phyloP scores from a whole-genome alignment of 2,113 vertebrate genomes.

The Onychostoma macrolepis region DNA sequence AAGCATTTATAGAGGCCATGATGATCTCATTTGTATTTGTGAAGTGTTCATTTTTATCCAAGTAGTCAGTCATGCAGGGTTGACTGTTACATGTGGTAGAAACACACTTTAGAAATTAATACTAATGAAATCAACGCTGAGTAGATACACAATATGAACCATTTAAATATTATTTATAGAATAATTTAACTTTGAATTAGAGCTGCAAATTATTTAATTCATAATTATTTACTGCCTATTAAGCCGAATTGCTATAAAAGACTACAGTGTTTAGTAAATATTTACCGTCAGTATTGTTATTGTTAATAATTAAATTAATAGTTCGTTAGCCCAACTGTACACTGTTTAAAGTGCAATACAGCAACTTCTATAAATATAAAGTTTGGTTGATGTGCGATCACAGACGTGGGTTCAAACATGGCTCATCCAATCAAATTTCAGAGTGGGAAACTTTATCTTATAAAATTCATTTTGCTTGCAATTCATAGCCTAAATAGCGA shows the following conservation, averaged over 20 bases:
- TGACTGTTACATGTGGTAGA: neutral
- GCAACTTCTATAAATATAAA: neutral
- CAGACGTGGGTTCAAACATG: neutral
- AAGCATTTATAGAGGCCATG: neutral
- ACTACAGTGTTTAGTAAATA: no score
- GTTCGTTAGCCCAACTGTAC: neutral
- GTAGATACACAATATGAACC: neutral
- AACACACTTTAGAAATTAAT: neutral
- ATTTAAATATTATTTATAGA: neutral
- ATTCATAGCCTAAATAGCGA: neutral
- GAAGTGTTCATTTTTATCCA: neutral
- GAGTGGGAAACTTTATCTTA: neutral
- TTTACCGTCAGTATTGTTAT: neutral
- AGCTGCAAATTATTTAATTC: neutral
- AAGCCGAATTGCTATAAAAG: no score
- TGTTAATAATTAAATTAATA: neutral
- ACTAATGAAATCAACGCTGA: neutral
- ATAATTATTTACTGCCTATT: neutral
- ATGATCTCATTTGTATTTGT: neutral
- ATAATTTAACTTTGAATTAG: neutral
- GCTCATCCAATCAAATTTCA: neutral
- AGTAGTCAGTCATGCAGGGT: neutral
- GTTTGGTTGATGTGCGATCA: neutral
- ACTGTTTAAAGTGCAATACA: neutral
- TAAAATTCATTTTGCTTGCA: neutral